These are phyloP conservation scores for Siderastrea radians DNA, from an alignment of 92 coral and sea anemone species.

Conservation along the genomic window DNA sequence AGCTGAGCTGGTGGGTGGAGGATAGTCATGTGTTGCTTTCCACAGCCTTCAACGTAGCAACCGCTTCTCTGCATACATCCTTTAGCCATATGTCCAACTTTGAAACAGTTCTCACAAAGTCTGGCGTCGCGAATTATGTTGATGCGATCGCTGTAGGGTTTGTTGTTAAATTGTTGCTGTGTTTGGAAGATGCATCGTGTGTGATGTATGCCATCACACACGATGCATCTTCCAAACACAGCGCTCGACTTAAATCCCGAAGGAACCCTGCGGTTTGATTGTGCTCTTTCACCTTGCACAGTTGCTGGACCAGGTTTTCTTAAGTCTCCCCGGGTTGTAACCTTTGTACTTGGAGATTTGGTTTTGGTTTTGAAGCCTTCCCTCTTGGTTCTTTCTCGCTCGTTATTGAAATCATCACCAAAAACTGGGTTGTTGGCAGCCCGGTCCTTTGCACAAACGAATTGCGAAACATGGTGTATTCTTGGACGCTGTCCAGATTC, in stretches of 20 bases:
- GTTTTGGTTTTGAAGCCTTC: no score
- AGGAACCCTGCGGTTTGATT: no score
- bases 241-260: no score
- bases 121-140: background rate
- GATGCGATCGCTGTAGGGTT: constrained; percentile 1
- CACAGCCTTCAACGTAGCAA: constrained; percentile 43
- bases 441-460: background rate
- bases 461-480: background rate
- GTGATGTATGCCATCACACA: constrained; percentile 28
- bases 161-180: constrained; percentile 21
- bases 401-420: background rate
- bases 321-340: background rate
- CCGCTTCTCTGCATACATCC: constrained; percentile 40
- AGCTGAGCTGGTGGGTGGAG: constrained; percentile 21
- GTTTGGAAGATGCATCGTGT: constrained; percentile 21
- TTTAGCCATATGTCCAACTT: constrained; percentile 40
- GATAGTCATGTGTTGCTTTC: constrained; percentile 20
- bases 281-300: no score
- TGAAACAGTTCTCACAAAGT: constrained; percentile 55
- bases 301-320: no score
- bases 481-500: constrained; percentile 33
- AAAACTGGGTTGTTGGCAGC: background rate
- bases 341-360: no score
- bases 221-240: constrained; percentile 10
- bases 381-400: background rate